A percentile compares a stretch with the other conserved stretches of the same genome.
phyloP scores from a whole-genome alignment of 2,888 invertebrate genomes.

The Leptodirus hochenwartii region DNA sequence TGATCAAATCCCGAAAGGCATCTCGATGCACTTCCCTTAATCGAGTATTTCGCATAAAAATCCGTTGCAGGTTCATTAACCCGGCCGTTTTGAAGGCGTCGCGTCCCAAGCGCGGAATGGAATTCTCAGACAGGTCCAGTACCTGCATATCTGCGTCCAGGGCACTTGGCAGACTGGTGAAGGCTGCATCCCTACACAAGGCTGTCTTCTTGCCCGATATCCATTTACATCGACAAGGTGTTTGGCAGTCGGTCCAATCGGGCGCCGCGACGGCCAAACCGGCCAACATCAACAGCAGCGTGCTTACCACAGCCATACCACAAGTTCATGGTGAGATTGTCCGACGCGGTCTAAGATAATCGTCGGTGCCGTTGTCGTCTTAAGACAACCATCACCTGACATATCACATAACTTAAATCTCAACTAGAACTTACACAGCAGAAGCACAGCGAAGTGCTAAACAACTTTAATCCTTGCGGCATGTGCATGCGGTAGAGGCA shows the following conservation, averaged over 20 bases:
- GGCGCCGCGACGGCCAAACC: constrained; percentile 36
- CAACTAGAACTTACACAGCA: too few relatives aligned
- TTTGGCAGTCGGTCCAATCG: constrained; percentile 80
- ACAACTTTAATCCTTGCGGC: too few relatives aligned
- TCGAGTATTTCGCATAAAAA: constrained; percentile 60
- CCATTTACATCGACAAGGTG: constrained; percentile 82
- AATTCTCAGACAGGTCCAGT: constrained; percentile 67
- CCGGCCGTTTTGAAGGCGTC: constrained; percentile 65
- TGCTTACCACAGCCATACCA: constrained; percentile 25
- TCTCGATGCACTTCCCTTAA: constrained; percentile 60
- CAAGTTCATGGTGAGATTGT: constrained; percentile 20
- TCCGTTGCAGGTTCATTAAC: constrained; percentile 66
- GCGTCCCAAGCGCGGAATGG: constrained; percentile 51
- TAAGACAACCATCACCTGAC: too few relatives aligned
- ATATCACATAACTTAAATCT: too few relatives aligned
- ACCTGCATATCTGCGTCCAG: constrained; percentile 67
- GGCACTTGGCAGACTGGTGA: constrained; percentile 56
- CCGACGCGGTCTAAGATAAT: too few relatives aligned
- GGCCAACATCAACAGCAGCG: constrained; percentile 23
- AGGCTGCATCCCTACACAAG: constrained; percentile 62
- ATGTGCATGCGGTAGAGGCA: too few relatives aligned
- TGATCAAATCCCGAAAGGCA: constrained; percentile 72
- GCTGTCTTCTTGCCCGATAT: constrained; percentile 81
- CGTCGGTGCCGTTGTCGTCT: too few relatives aligned
- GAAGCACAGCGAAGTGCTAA: too few relatives aligned